Percentiles rank a stretch among this genome's conserved stretches.
These are phyloP conservation scores for Andrena cerasifolii DNA, from an alignment of 1,140 invertebrate species.

Conservation along the genomic window DNA sequence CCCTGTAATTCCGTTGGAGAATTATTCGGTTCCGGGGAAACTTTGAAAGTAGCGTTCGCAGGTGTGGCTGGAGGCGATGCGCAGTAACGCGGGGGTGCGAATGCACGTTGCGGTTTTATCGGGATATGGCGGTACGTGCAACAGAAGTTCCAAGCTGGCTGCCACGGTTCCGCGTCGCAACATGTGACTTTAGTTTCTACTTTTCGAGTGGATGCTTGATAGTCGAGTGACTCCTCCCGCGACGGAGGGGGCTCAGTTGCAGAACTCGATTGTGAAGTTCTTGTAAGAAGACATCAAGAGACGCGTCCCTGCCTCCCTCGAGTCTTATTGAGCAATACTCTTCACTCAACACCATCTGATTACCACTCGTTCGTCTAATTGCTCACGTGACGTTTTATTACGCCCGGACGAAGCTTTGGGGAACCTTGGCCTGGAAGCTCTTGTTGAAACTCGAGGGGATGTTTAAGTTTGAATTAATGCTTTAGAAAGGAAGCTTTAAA, in stretches of 20 bases:
- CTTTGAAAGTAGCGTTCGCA: conserved; percentile 21
- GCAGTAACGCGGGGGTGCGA: conserved; percentile 22
- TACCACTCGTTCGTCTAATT: not conserved
- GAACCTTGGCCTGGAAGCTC: too few species aligned
- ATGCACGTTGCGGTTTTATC: conserved; percentile 39
- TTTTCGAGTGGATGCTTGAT: conserved; percentile 39
- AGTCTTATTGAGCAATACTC: not conserved
- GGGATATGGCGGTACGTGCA: not conserved
- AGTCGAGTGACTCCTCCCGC: conserved; percentile 23
- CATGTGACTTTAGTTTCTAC: conserved; percentile 44
- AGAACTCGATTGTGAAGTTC: conserved; percentile 25
- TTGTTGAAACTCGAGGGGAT: too few species aligned
- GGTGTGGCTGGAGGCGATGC: not conserved
- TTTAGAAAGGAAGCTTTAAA: too few species aligned
- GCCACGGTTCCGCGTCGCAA: conserved; percentile 4
- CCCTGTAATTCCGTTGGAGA: conserved; percentile 27
- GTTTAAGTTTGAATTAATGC: too few species aligned
- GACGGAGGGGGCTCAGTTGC: not conserved
- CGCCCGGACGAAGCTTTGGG: too few species aligned
- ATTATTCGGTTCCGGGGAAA: conserved; percentile 34
- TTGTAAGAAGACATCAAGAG: conserved; percentile 11
- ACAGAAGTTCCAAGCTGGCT: conserved; percentile 7
- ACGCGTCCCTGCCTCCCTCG: too few species aligned
- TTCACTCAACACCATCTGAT: not conserved
- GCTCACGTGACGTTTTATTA: not conserved